A percentile compares a stretch with the other conserved stretches of the same genome.
Conservation (phyloP, 2,888 invertebrate species). For the Bugulina stolonifera region DNA sequence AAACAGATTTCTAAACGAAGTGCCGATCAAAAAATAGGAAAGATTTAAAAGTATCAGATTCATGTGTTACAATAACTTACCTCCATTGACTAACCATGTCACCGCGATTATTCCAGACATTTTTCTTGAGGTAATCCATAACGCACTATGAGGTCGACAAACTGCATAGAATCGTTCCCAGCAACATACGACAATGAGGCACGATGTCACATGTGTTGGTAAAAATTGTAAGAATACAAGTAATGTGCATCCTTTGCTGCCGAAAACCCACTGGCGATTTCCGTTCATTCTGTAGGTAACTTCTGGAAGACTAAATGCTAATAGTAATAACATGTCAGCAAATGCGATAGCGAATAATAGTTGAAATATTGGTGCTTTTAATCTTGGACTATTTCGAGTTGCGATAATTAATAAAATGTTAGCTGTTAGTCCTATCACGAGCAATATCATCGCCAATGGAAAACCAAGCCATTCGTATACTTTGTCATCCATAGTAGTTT, state of each 20-base stretch:
- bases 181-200: conserved; percentile 21
- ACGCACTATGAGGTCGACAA: conserved; percentile 23
- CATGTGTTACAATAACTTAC: background rate
- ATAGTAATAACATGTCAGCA: conserved; percentile 8
- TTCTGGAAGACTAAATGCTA: conserved; percentile 15
- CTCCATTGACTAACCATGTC: conserved; percentile 22
- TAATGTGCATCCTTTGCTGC: conserved; percentile 22
- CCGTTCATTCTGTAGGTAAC: background rate
- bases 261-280: background rate
- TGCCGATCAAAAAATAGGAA: background rate
- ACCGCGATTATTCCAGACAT: conserved; percentile 26
- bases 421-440: background rate
- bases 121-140: conserved; percentile 19
- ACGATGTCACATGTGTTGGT: conserved; percentile 22
- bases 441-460: background rate
- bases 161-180: conserved; percentile 27
- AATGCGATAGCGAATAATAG: conserved; percentile 18
- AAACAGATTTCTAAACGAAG: background rate
- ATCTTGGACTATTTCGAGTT: conserved; percentile 22
- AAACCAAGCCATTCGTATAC: background rate
- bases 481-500: background rate
- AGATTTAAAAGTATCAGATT: background rate
- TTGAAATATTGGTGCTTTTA: conserved; percentile 26
- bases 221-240: conserved; percentile 15
- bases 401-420: conserved; percentile 17